These are phyloP conservation scores for Philypnodon macrostomus DNA, from an alignment of 2,797 vertebrate genomes.

Conservation along the genomic window DNA sequence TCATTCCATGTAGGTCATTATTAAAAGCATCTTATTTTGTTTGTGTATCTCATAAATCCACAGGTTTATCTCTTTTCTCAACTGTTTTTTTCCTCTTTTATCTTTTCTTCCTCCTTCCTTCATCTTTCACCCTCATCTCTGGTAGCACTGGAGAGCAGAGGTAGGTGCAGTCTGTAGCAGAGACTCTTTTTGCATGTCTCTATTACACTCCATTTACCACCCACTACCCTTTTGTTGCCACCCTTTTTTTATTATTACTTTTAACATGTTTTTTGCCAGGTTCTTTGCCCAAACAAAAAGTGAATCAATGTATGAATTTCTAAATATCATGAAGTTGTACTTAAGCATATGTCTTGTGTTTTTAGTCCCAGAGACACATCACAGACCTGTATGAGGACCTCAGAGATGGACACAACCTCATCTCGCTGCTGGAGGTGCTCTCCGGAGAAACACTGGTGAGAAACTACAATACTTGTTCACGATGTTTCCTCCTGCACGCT, in stretches of 20 bases:
- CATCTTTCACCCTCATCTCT: slow-evolving; percentile 37
- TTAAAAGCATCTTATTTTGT: slow-evolving; percentile 28
- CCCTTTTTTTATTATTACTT: too few species aligned
- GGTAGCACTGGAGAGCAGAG: slow-evolving; percentile 81
- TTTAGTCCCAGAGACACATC: slow-evolving; percentile 90
- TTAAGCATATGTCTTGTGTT: not conserved
- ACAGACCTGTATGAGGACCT: slow-evolving; percentile 94
- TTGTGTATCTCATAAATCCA: slow-evolving; percentile 56
- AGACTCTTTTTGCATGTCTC: slow-evolving; percentile 40
- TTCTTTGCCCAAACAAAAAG: too few species aligned
- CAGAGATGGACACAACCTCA: slow-evolving; percentile 94
- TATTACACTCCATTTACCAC: not conserved
- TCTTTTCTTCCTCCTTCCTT: slow-evolving; percentile 53
- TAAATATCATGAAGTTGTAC: too few species aligned
- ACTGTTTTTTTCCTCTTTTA: slow-evolving; percentile 61
- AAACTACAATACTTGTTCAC: too few species aligned
- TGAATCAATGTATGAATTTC: too few species aligned
- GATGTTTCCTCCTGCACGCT: too few species aligned
- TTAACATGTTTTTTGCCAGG: not conserved
- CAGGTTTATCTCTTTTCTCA: too few species aligned
- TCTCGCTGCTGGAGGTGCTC: slow-evolving; percentile 93
- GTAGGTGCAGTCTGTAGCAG: slow-evolving; percentile 73
- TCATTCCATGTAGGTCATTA: too few species aligned
- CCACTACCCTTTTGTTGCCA: too few species aligned
- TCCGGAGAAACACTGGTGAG: slow-evolving; percentile 91